Percentiles rank a stretch among this genome's conserved stretches.
Conservation (phyloP, 2,888 invertebrate genomes). For the Agrochola lota region DNA sequence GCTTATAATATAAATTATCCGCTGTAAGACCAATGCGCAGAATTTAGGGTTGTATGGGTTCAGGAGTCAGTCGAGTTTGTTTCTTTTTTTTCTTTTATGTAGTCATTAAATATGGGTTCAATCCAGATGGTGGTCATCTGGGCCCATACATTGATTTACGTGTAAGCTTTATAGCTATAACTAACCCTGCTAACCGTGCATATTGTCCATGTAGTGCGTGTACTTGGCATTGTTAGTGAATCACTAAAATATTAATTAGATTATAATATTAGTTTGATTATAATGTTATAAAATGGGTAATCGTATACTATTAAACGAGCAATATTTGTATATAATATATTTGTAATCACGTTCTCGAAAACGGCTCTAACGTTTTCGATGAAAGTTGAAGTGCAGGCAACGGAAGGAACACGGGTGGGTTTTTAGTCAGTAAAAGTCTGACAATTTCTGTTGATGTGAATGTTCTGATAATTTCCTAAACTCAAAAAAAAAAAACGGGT, state of each 20-base stretch:
- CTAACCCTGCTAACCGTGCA: not conserved
- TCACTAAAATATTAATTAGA: no score
- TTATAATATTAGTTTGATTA: not conserved
- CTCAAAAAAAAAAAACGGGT: no score
- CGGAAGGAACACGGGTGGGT: no score
- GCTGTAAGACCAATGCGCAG: not conserved
- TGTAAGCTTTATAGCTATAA: not conserved
- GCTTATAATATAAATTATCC: not conserved
- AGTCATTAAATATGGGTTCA: no score
- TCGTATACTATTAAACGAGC: not conserved
- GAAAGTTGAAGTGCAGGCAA: no score
- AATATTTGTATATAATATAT: no score
- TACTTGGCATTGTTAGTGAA: not conserved
- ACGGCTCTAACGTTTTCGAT: no score
- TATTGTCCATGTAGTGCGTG: not conserved
- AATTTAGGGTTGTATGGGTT: not conserved
- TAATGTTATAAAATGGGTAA: conserved; percentile 3
- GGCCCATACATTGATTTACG: not conserved
- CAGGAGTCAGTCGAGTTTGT: no score
- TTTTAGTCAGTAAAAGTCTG: no score
- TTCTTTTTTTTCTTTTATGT: not conserved
- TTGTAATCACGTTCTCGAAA: no score
- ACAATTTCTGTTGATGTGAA: no score
- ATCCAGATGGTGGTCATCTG: not conserved
- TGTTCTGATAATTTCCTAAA: no score